These are phyloP conservation scores for Thalassarche chlororhynchos DNA, from an alignment of 2,113 vertebrate species.

Conservation along the genomic window DNA sequence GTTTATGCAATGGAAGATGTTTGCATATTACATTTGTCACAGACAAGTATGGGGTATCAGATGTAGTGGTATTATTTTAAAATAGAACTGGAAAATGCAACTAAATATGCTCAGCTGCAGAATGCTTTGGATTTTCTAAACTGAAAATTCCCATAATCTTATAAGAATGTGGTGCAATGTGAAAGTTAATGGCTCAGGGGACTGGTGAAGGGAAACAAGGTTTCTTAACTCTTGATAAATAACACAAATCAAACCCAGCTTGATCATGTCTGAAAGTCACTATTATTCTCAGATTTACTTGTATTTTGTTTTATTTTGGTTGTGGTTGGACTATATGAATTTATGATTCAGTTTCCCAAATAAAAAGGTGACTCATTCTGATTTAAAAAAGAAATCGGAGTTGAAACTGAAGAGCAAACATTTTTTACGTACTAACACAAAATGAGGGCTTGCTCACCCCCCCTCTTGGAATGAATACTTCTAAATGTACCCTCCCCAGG, in stretches of 20 bases:
- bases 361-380: not conserved
- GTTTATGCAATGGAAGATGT: slow-evolving; percentile 32
- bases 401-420: not conserved
- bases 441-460: not conserved
- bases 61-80: slow-evolving; percentile 52
- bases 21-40: slow-evolving; percentile 60
- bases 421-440: not conserved
- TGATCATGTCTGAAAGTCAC: not conserved
- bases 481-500: not conserved
- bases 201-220: slow-evolving; percentile 1
- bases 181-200: slow-evolving; percentile 45
- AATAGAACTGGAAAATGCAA: slow-evolving; percentile 55
- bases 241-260: slow-evolving; percentile 47
- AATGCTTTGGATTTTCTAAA: slow-evolving; percentile 47
- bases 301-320: not conserved
- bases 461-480: not conserved
- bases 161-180: slow-evolving; percentile 40
- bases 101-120: slow-evolving; percentile 48
- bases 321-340: slow-evolving; percentile 5
- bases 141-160: slow-evolving; percentile 61
- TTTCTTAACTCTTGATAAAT: slow-evolving; percentile 59
- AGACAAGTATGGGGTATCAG: slow-evolving; percentile 58
- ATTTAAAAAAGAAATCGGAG: not conserved
- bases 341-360: not conserved
- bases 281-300: slow-evolving; percentile 15